These are phyloP conservation scores for Diplolepis rosae DNA, from an alignment of 2,888 invertebrate species.

Conservation along the genomic window DNA sequence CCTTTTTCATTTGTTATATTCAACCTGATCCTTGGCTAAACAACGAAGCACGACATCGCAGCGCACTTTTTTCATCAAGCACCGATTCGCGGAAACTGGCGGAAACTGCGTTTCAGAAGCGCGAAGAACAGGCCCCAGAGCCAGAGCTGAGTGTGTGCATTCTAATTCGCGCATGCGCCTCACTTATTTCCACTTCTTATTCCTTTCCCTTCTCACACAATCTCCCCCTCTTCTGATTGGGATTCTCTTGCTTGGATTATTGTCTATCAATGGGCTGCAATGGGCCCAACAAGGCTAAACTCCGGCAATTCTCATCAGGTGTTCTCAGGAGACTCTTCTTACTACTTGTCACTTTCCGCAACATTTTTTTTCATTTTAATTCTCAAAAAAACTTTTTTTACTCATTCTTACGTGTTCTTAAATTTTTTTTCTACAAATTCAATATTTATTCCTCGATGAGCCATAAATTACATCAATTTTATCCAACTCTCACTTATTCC, in stretches of 20 bases:
- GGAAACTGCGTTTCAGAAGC: slow-evolving; percentile 68
- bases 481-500: too few relatives aligned
- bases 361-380: too few relatives aligned
- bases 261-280: neutral
- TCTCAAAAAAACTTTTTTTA: too few relatives aligned
- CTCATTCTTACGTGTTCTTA: too few relatives aligned
- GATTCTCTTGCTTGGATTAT: too few relatives aligned
- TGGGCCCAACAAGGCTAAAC: neutral
- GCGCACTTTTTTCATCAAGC: slow-evolving; percentile 64
- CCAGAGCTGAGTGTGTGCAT: slow-evolving; percentile 41
- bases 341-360: too few relatives aligned
- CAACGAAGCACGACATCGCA: slow-evolving; percentile 38
- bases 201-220: neutral
- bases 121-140: slow-evolving; percentile 40
- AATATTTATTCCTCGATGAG: too few relatives aligned
- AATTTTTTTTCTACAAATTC: too few relatives aligned
- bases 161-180: slow-evolving; percentile 43
- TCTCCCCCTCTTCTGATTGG: too few relatives aligned
- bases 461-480: too few relatives aligned
- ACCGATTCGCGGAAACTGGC: slow-evolving; percentile 72
- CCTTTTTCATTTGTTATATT: slow-evolving; percentile 29
- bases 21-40: slow-evolving; percentile 36
- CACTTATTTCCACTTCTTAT: slow-evolving; percentile 1
- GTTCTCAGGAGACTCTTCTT: too few relatives aligned
- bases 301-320: neutral